These are phyloP conservation scores for Melinopterus prodromus DNA, from an alignment of 2,888 invertebrate genomes.

Conservation along the genomic window DNA sequence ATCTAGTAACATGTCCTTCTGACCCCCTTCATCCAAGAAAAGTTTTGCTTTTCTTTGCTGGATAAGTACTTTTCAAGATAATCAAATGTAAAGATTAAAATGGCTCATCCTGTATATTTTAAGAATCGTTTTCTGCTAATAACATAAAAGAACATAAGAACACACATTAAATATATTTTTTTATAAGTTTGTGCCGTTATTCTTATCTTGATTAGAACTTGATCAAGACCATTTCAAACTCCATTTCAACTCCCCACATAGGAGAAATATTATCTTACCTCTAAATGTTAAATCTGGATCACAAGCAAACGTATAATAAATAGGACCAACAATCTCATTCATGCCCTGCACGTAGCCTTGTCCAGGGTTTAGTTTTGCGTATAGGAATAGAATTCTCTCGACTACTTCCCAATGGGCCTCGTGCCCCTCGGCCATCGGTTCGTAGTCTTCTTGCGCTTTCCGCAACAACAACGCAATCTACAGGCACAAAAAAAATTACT, in stretches of 20 bases:
- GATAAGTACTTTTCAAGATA: too few relatives aligned
- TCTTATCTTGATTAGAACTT: not conserved
- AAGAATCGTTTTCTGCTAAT: too few relatives aligned
- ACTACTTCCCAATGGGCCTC: conserved; percentile 99
- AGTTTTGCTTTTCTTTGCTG: too few relatives aligned
- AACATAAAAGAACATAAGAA: too few relatives aligned
- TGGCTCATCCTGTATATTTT: too few relatives aligned
- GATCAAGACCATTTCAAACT: conserved; percentile 9
- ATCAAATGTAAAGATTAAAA: too few relatives aligned
- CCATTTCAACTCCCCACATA: conserved; percentile 14
- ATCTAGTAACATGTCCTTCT: too few relatives aligned
- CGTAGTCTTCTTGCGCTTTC: conserved; percentile 82
- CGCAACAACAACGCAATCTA: conserved; percentile 77
- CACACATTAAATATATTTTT: not conserved
- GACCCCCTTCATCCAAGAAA: too few relatives aligned
- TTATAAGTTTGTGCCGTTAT: not conserved
- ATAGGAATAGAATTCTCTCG: conserved; percentile 95
- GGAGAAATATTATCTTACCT: conserved; percentile 63
- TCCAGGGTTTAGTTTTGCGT: conserved; percentile 97
- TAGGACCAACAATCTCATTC: conserved; percentile 99
- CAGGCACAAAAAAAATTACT: conserved; percentile 42
- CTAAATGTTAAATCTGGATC: conserved; percentile 83
- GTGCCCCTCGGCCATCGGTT: conserved; percentile 85
- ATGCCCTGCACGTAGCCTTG: conserved; percentile 97
- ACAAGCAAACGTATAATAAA: conserved; percentile 96